Evolutionary conservation across 2,113 vertebrate genomes (phyloP).

Genomic region (Columba livia): DNA sequence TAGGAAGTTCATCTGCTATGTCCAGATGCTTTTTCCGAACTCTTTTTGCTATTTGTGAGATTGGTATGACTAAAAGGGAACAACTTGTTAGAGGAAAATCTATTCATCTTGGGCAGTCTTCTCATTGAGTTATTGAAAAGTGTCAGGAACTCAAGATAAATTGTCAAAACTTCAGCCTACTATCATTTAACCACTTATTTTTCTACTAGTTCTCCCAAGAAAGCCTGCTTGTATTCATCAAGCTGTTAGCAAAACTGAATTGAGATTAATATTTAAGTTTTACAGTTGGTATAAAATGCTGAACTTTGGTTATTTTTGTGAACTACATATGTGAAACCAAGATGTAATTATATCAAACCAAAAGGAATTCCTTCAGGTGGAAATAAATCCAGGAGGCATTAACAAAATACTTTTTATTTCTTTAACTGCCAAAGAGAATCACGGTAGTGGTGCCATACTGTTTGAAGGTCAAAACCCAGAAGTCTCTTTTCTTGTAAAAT

Average conservation of each 20-base stretch:
- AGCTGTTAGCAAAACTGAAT: not conserved
- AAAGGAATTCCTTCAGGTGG: not conserved
- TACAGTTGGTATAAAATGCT: not conserved
- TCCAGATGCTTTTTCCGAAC: not conserved
- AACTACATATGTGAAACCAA: not conserved
- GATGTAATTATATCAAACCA: not conserved
- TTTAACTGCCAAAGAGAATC: not conserved
- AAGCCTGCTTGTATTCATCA: not conserved
- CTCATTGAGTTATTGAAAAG: not conserved
- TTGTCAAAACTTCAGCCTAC: not conserved
- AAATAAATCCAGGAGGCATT: not conserved
- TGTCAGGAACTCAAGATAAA: not conserved
- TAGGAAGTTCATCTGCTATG: not conserved
- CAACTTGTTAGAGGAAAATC: not conserved
- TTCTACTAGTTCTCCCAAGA: not conserved
- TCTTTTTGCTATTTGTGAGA: not conserved
- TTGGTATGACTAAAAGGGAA: not conserved
- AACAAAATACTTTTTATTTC: not conserved
- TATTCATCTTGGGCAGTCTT: not conserved
- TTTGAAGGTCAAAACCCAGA: not conserved
- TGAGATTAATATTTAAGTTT: not conserved
- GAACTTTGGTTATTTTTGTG: not conserved
- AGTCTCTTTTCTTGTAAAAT: not conserved
- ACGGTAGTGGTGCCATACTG: not conserved
- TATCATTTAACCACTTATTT: not conserved